These are phyloP conservation scores for Strigamia crassipes DNA, from an alignment of 2,888 invertebrate genomes.

Conservation along the genomic window DNA sequence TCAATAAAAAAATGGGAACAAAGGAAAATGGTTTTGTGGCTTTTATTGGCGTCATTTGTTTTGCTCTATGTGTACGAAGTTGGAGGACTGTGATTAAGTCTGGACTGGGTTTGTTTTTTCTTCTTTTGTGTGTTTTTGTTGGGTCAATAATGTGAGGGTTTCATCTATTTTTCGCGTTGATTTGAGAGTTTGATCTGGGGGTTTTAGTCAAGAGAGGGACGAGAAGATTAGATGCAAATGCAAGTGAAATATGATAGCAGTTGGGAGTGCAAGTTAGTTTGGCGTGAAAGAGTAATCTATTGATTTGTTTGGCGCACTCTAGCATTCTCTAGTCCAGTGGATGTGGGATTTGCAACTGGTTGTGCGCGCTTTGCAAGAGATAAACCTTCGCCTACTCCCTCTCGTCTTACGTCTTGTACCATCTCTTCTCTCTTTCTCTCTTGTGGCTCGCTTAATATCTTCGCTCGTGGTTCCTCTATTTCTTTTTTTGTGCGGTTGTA, in stretches of 20 bases:
- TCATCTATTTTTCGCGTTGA: conserved; percentile 27
- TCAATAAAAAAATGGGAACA: conserved; percentile 11
- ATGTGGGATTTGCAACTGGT: conserved; percentile 41
- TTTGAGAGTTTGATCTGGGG: conserved; percentile 19
- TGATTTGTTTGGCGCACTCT: conserved; percentile 40
- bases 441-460: conserved; percentile 13
- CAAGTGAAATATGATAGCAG: conserved; percentile 42
- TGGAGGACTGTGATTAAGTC: conserved; percentile 6
- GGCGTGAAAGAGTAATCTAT: conserved; percentile 42
- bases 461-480: background rate
- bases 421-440: conserved; percentile 7
- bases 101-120: background rate
- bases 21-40: background rate
- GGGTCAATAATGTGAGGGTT: conserved; percentile 7
- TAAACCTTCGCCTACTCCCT: conserved; percentile 15
- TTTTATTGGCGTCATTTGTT: conserved; percentile 25
- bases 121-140: background rate
- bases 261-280: conserved; percentile 41
- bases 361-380: conserved; percentile 34
- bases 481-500: background rate
- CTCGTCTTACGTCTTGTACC: conserved; percentile 20
- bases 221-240: conserved; percentile 38
- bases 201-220: conserved; percentile 7
- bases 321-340: conserved; percentile 35
- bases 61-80: conserved; percentile 17